These are phyloP conservation scores for Lepidurus packardi DNA, from an alignment of 1,140 invertebrate genomes.

Conservation along the genomic window DNA sequence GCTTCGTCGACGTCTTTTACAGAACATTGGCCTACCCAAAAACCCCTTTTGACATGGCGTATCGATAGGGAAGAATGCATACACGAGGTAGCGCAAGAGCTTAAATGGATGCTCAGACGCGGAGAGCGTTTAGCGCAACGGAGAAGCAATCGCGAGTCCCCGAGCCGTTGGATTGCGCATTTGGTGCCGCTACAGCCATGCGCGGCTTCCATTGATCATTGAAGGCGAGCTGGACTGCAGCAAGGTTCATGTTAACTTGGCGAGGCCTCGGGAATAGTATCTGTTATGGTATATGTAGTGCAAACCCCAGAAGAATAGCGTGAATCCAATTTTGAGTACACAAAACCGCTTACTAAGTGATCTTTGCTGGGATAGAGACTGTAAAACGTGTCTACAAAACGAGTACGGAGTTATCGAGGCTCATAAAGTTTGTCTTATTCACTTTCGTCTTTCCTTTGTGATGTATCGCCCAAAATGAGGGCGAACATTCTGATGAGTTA, in stretches of 20 bases:
- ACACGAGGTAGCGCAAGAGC: too few species aligned
- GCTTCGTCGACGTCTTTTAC: not conserved
- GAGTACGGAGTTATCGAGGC: not conserved
- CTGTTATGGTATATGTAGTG: not conserved
- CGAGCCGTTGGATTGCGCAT: not conserved
- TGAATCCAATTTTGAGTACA: not conserved
- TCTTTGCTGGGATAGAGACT: too few species aligned
- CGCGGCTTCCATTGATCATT: constrained; percentile 17
- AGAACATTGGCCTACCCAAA: not conserved
- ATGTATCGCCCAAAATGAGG: constrained; percentile 16
- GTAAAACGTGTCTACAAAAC: too few species aligned
- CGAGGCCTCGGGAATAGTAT: constrained; percentile 13
- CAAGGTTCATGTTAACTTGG: constrained; percentile 1
- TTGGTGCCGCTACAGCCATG: not conserved
- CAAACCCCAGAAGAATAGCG: not conserved
- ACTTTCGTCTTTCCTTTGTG: not conserved
- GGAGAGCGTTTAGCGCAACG: not conserved
- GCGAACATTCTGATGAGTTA: not conserved
- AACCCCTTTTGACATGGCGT: constrained; percentile 17
- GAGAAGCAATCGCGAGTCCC: not conserved
- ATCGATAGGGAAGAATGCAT: not conserved
- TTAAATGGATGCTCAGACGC: too few species aligned
- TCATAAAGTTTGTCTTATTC: not conserved
- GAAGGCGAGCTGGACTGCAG: constrained; percentile 11
- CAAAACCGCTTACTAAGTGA: not conserved